Conservation (phyloP, 2,797 vertebrate species). For the Corythornis leucogaster region DNA sequence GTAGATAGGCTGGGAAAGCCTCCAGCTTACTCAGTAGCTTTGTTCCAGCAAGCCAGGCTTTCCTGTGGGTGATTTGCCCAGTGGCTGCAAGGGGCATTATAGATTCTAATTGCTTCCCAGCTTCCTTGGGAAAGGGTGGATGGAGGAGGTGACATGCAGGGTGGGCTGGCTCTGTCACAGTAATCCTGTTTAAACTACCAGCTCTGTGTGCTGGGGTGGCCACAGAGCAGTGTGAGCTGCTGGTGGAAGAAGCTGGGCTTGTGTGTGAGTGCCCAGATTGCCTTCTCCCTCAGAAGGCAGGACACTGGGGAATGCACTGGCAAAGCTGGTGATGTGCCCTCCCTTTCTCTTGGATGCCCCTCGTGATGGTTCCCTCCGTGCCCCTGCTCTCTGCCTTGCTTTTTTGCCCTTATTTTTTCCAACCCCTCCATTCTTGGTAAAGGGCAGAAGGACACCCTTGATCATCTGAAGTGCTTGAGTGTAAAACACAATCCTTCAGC, state of each 20-base stretch:
- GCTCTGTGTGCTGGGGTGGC: neutral
- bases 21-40: neutral
- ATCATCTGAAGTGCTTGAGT: neutral
- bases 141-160: neutral
- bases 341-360: neutral
- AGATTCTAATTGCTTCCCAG: neutral
- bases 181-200: neutral
- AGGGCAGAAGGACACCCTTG: neutral
- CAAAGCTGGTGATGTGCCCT: neutral
- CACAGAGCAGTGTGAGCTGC: rapidly evolving
- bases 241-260: neutral
- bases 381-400: neutral
- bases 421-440: neutral
- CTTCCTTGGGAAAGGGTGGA: neutral
- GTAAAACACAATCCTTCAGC: neutral
- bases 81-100: neutral
- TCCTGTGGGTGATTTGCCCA: neutral
- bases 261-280: neutral
- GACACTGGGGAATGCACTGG: neutral
- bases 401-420: neutral
- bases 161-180: neutral
- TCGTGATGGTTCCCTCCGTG: neutral
- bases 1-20: neutral
- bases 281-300: neutral
- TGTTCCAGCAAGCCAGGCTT: conserved; percentile 8